Evolutionary conservation across 2,797 vertebrate genomes (phyloP).

Genomic region (Hozukius guyotensis): DNA sequence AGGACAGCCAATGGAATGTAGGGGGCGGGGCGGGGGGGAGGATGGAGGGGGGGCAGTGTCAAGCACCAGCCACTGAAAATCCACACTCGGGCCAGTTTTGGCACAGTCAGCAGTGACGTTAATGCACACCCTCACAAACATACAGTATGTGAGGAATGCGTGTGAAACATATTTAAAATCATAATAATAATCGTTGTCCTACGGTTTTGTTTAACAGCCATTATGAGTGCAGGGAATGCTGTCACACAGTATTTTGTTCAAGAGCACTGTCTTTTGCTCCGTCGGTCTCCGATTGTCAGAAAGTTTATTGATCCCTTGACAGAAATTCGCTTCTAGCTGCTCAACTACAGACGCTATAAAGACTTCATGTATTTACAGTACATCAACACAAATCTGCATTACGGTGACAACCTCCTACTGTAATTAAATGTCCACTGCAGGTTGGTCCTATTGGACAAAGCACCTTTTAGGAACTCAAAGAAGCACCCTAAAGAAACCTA

Average conservation of each 20-base stretch:
- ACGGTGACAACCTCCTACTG: not conserved
- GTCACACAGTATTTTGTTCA: not conserved
- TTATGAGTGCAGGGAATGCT: constrained; percentile 52
- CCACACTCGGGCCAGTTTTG: constrained; percentile 19
- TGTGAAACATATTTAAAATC: not conserved
- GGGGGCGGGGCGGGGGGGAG: not conserved
- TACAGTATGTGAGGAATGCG: not conserved
- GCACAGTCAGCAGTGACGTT: constrained; percentile 9
- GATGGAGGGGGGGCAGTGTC: constrained; percentile 6
- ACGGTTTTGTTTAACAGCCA: constrained; percentile 31
- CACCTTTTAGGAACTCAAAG: constrained; percentile 15
- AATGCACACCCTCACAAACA: constrained; percentile 3
- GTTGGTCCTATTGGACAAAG: not conserved
- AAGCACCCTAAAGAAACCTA: constrained; percentile 10
- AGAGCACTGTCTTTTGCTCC: not conserved
- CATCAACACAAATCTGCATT: not conserved
- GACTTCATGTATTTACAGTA: constrained; percentile 16
- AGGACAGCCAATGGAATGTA: constrained; percentile 86
- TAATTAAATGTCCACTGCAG: not conserved
- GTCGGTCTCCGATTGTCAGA: constrained; percentile 36
- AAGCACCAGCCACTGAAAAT: constrained; percentile 59
- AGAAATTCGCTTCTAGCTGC: constrained; percentile 10
- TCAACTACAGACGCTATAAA: constrained; percentile 29
- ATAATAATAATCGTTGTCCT: not conserved
- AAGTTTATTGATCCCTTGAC: not conserved